Conservation (phyloP, 2,888 invertebrate species). For the Drosophila anceps region DNA sequence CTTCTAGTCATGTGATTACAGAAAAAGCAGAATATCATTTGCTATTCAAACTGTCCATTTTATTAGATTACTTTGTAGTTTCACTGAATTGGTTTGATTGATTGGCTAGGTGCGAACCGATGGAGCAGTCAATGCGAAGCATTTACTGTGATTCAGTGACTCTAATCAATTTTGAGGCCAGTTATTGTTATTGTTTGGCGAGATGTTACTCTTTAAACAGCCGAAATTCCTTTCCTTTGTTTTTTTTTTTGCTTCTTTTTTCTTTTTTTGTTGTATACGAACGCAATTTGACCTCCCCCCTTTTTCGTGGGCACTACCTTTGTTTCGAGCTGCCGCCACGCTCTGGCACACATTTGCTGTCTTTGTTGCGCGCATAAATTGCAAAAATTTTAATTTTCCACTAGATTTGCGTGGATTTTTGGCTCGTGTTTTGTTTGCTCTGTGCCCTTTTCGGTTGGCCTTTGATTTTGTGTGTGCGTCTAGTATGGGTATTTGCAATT, state of each 20-base stretch:
- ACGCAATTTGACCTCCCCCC: not conserved
- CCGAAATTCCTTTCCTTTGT: not conserved
- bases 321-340: not conserved
- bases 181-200: not conserved
- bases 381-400: conserved; percentile 51
- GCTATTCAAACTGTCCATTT: not conserved
- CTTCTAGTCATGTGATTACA: too few species aligned
- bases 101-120: not conserved
- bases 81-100: not conserved
- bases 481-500: too few species aligned
- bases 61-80: not conserved
- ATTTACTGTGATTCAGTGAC: not conserved
- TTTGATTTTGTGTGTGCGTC: too few species aligned
- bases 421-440: conserved; percentile 7
- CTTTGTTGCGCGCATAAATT: conserved; percentile 39
- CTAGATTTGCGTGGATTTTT: conserved; percentile 49
- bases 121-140: not conserved
- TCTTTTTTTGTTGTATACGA: not conserved
- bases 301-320: not conserved
- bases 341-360: not conserved
- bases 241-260: not conserved
- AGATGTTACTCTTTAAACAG: not conserved
- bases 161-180: not conserved
- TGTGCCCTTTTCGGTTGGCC: conserved; percentile 12
- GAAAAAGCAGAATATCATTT: not conserved